Base-by-base conservation (phyloP, 2,113 vertebrate species). In the Philantomba maxwellii region DNA sequence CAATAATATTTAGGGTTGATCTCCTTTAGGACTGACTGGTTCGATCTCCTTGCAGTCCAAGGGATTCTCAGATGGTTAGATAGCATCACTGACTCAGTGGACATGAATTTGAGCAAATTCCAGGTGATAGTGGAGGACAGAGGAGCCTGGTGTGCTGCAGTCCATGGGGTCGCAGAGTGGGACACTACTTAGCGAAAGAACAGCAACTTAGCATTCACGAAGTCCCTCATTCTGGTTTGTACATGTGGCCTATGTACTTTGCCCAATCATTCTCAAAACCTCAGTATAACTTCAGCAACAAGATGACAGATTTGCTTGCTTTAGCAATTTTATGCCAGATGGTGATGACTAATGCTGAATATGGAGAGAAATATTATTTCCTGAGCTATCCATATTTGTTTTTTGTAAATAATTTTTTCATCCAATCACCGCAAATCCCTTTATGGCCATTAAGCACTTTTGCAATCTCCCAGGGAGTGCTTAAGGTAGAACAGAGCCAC, bases 321-420 rank as follows among this genome's bases (percentile, higher is more conserved):
- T 96, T 55, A 89, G 70, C 39, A 91, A 15, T 89, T 93, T 96
- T 94, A 23, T 4, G 33, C 49, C 60, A 92, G 57, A 80, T 95
- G 51, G 58, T 87, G n/a, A 93, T 75, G 66, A 91, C 45, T 87
- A 95, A 75, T 62, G 39, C 25, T 53, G n/a, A 75, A 30, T 28
- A 90, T 47, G 47, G 47, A 64, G 47, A 96, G 23, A 91, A 92
- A 87, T 93, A 87, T 58, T 93, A 53, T 91, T 95, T 96, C 47
- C 64, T 81, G 92, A 89, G 30, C 26, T 95, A 93, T 30, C 39
- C 23, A 82, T 92, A 89, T 75, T 39, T 84, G 7, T 87, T 96
- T 97, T 96, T 95, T 90, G 43, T 88, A 92, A 92, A 91, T 53
- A 82, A 94, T 62, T 89, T 30, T 81, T 94, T 82, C 43, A 93